Base-by-base conservation (phyloP, 2,888 invertebrate species). In the Eurytoma californica region DNA sequence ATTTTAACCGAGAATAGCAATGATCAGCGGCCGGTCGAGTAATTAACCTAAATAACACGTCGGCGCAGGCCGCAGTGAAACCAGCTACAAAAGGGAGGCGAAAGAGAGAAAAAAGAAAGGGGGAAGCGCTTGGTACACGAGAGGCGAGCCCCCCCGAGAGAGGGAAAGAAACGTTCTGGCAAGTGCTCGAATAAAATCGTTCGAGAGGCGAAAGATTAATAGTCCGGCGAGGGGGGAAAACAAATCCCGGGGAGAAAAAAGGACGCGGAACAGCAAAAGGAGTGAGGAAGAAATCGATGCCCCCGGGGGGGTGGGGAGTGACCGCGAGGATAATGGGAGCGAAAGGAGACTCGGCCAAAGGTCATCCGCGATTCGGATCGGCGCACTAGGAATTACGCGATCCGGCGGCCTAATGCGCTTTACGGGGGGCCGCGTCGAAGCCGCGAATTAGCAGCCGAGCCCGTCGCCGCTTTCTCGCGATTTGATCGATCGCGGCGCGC, bases 291-390 rank as follows among this genome's bases (percentile, higher is more conserved):
- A 39, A 39, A 39, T 39, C 39, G 39, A 39, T 39, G 39, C 39
- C 24, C n/a, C n/a, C n/a, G n/a, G 24, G 24, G 39, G 39, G 39
- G 7, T 7, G 7, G 39, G 39, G 39, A 5, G 9, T 39, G 39
- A 39, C 39, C 39, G 7, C 39, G 7, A 9, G 39, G 39, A 39
- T 39, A 39, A 39, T 39, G 39, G 39, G 39, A 39, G 39, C 39
- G 39, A 39, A 39, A 39, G 39, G 39, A 39, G 9, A 24, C 60
- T 67, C 76, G 49, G 49, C 69, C 76, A 76, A 63, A 76, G 76
- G 76, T 76, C 76, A 76, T 18, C 39, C 72, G 69, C 7, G 16
- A 53, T 53, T 49, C n/a, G 53, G 67, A 67, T 67, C 53, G n/a
- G 16, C 61, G n/a, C 53, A 5, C 53, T n/a, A n/a, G 16, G 53